Base-by-base conservation (phyloP, 2,797 vertebrate species). In the Ptychadena robeensis region DNA sequence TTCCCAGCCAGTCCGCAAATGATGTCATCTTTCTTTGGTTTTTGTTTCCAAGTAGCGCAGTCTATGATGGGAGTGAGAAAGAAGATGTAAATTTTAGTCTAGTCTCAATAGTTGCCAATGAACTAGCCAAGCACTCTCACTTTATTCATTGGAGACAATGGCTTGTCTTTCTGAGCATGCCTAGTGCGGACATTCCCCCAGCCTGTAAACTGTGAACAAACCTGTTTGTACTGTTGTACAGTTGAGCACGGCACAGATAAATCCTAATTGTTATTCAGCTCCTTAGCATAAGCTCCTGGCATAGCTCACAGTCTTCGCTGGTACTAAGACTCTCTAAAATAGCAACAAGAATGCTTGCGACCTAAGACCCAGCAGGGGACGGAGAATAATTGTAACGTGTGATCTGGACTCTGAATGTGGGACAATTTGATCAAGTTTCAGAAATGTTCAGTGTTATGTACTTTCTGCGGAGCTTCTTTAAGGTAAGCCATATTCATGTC, bases 391-490 rank as follows among this genome's bases (percentile, higher is more conserved):
- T 88, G 87, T 89, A 88, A 89, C 89, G 91, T 89, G 89, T 86
- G 86, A 88, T 86, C 85, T 88, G 85, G 87, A 86, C 88, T 86
- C 22, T 65, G 86, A 87, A 86, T 82, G 81, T 85, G 85, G 88
- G 86, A 85, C 81, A 85, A 65, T 85, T 89, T 87, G 70, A 70
- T 67, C 80, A 74, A 77, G 72, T 67, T 64, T 86, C 87, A 89
- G 92, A 91, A 92, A 96, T 96, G 95, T 90, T 96, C 73, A 91
- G 94, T 87, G 87, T 95, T 82, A 87, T 96, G 89, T 95, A 91
- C 89, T 95, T 96, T 86, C 93, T 96, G 68, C 93, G 92, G 84
- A 91, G 93, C 85, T 91, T 96, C 89, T 95, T 96, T 87, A 93
- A 95, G 95, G 96, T 97, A 93, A 95, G 93, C 67, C 38, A 82